Base-by-base conservation (phyloP, 2,113 vertebrate species). In the Nyctibius bracteatus region DNA sequence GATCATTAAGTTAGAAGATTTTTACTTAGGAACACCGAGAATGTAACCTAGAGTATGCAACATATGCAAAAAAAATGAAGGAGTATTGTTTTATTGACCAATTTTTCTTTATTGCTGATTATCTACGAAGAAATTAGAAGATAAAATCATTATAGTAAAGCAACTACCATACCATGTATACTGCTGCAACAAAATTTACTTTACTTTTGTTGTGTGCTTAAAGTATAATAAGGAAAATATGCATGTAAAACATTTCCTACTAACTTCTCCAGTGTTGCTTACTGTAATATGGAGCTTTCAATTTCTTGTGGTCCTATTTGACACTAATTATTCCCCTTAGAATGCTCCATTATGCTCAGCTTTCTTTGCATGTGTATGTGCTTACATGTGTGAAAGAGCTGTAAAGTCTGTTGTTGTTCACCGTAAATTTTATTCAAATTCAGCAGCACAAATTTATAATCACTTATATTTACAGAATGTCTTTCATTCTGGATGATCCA, bases 61-160 rank as follows among this genome's bases (percentile, higher is more conserved):
- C 96, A 95, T 91, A 80, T 39, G 82, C 75, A 92, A 92, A 96
- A 92, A 96, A 92, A 92, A 94, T 82, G 78, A 83, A 96, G 75
- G 81, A 96, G 93, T 91, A 81, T 91, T 66, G 58, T 93, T 96
- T 95, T 91, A 86, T 96, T 94, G 89, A 62, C 87, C 82, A 81
- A 61, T 88, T 94, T 95, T 95, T 94, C 92, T 97, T 97, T 94
- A 97, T 79, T 59, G 90, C 70, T 94, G 94, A 90, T 96, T 96
- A 95, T 95, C 92, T 95, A 83, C 93, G 88, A 97, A 94, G 82
- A 90, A 97, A 88, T 59, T 35, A 86, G 88, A 93, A 92, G 88
- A 92, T 81, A 84, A 97, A 97, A 91, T 52, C 75, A 92, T 92
- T 85, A 77, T 62, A 83, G 61, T 91, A 94, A 95, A 98, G 89